Base-by-base conservation (phyloP, 1,140 invertebrate genomes). In the Caenorhabditis brenneri region DNA sequence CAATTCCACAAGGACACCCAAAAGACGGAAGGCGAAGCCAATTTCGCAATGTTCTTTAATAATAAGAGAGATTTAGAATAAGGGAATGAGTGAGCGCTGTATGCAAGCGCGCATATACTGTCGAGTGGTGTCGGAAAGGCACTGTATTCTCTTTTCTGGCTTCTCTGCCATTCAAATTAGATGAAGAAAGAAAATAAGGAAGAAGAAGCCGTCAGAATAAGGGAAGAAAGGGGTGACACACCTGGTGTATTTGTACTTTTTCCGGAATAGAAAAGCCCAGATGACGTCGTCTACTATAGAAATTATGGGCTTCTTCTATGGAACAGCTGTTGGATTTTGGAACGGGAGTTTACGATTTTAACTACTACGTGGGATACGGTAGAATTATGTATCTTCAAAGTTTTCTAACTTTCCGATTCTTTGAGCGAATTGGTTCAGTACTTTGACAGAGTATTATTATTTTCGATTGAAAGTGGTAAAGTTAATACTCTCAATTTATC, bases 91-190 rank as follows among this genome's bases (percentile, higher is more conserved):
- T n/a, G 53, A 24, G 19, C 2, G 22, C 10, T 9, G 53, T 74
- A 74, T 74, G 65, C 65, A 42, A 46, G n/a, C 33, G 65, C 65
- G 65, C 65, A 74, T 74, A 74, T 42, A 74, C 65, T 36, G 33
- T 42, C 29, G 65, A 74, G 65, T 42, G 36, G 33, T 27, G 24
- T 22, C 16, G 29, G 58, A 65, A 65, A 39, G 29, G 36, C 36
- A 42, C 65, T 74, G 36, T 74, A 65, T 65, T 65, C 48, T 51
- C 48, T 51, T n/a, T n/a, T n/a, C n/a, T n/a, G n/a, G n/a, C n/a
- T n/a, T n/a, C n/a, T 55, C 36, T 74, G 65, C 65, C 33, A 74
- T 74, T 74, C 65, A 74, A 74, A 74, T 74, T 65, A 65, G 33
- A 36, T 65, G 31, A 7, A 36, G 65, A 46, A 42, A 29, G 39